Percentiles rank a stretch among this genome's conserved stretches.
These are phyloP conservation scores for Pectinophora gossypiella DNA, from an alignment of 1,140 invertebrate genomes.

Conservation along the genomic window DNA sequence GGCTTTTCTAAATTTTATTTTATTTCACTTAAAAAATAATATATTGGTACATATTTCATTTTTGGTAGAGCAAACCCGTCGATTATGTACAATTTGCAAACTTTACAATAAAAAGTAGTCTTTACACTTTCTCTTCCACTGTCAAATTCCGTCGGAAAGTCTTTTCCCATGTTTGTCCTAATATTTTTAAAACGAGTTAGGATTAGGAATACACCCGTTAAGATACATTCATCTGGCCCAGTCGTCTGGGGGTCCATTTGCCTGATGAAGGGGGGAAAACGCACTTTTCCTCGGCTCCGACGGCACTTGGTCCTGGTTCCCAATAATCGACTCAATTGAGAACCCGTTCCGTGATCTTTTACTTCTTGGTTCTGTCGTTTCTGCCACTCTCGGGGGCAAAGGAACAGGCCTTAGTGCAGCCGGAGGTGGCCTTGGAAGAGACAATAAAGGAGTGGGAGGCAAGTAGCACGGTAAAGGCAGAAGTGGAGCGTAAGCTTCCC, in stretches of 20 bases:
- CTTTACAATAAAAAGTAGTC: no score
- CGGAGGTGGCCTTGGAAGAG: conserved; percentile 60
- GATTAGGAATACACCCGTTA: conserved; percentile 33
- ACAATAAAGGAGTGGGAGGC: conserved; percentile 53
- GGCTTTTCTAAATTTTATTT: no score
- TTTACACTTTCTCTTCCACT: no score
- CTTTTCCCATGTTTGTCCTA: background rate
- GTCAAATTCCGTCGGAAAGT: no score
- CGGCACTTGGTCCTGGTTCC: conserved; percentile 39
- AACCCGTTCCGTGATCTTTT: conserved; percentile 70
- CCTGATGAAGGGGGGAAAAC: conserved; percentile 62
- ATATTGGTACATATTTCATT: no score
- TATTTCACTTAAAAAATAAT: no score
- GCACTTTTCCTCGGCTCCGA: conserved; percentile 58
- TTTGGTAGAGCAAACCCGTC: no score
- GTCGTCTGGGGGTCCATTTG: conserved; percentile 60
- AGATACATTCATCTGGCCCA: conserved; percentile 71
- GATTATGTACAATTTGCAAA: no score
- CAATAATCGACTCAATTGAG: conserved; percentile 71
- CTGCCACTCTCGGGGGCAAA: conserved; percentile 48
- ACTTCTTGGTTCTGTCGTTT: conserved; percentile 49
- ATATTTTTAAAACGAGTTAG: background rate
- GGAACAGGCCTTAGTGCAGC: conserved; percentile 60
- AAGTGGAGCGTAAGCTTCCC: conserved; percentile 65
- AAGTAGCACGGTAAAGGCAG: conserved; percentile 65